Percentiles rank a stretch among this genome's conserved stretches.
Evolutionary conservation across 2,888 invertebrate species (phyloP).

Genomic region (Pinctada fucata): DNA sequence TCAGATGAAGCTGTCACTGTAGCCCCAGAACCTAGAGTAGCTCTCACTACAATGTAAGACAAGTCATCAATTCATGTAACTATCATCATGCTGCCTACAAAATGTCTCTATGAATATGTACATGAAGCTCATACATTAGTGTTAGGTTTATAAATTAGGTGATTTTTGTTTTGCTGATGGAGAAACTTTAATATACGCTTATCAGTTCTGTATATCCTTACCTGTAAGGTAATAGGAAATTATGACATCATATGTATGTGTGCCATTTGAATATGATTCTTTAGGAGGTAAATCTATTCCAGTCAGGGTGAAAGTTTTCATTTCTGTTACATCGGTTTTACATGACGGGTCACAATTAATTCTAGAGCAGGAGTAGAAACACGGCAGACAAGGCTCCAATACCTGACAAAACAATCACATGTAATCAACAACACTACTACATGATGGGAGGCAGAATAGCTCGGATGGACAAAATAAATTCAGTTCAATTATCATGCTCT

Average conservation of each 20-base stretch:
- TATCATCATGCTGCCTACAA: too few relatives aligned
- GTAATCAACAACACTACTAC: too few relatives aligned
- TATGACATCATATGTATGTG: conserved; percentile 14
- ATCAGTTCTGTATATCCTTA: too few relatives aligned
- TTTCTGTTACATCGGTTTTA: conserved; percentile 28
- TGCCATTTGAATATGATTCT: conserved; percentile 26
- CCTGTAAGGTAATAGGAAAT: conserved; percentile 34
- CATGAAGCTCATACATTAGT: too few relatives aligned
- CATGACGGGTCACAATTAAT: conserved; percentile 48
- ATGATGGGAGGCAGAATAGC: too few relatives aligned
- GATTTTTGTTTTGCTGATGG: too few relatives aligned
- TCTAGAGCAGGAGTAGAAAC: conserved; percentile 46
- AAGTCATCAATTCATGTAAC: too few relatives aligned
- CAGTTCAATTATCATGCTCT: too few relatives aligned
- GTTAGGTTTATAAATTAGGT: too few relatives aligned
- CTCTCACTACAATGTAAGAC: conserved; percentile 49
- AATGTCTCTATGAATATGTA: too few relatives aligned
- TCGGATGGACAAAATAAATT: too few relatives aligned
- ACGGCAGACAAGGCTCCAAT: conserved; percentile 53
- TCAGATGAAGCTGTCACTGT: conserved; percentile 47
- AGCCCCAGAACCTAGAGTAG: conserved; percentile 56
- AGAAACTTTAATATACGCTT: too few relatives aligned
- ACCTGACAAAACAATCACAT: conserved; percentile 28
- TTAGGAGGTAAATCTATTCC: conserved; percentile 34
- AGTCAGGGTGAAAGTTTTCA: conserved; percentile 38